A percentile compares a stretch with the other conserved stretches of the same genome.
phyloP scores from a whole-genome alignment of 1,140 invertebrate genomes.

The Coenobita brevimanus region DNA sequence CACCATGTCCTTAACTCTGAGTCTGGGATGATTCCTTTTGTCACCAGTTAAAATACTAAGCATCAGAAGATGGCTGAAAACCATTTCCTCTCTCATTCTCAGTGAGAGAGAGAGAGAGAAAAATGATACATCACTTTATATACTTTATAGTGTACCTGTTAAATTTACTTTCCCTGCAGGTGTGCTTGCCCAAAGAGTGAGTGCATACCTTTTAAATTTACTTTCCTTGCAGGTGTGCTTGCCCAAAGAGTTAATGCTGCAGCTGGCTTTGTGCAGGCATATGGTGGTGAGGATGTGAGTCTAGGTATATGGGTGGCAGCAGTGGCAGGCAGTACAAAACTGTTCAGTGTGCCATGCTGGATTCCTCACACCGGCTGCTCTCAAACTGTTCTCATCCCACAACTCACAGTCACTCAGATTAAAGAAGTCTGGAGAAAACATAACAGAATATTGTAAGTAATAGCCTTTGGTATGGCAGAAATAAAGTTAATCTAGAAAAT shows the following conservation, averaged over 20 bases:
- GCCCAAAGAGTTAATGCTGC: constrained; percentile 2
- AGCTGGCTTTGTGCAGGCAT: background rate
- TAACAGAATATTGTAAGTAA: background rate
- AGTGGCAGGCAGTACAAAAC: background rate
- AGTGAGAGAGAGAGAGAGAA: background rate
- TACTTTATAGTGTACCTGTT: background rate
- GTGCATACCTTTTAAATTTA: background rate
- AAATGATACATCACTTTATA: background rate
- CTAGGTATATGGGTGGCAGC: constrained; percentile 47
- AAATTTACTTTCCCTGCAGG: background rate
- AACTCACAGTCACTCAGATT: constrained; percentile 34
- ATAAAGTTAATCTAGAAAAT: too few relatives aligned
- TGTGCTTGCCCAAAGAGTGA: constrained; percentile 22
- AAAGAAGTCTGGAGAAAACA: constrained; percentile 12
- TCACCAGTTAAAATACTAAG: too few relatives aligned
- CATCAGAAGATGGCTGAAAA: background rate
- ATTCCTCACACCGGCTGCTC: constrained; percentile 33
- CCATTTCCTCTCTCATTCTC: background rate
- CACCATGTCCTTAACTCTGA: too few relatives aligned
- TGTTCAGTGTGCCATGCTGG: constrained; percentile 45
- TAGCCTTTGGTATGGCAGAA: too few relatives aligned
- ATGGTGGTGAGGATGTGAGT: constrained; percentile 55
- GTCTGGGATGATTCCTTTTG: too few relatives aligned
- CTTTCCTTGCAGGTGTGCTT: constrained; percentile 26
- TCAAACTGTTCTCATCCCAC: constrained; percentile 12